Evolutionary conservation across 2,113 vertebrate genomes (phyloP).

Genomic region (Amphiprion ocellaris): DNA sequence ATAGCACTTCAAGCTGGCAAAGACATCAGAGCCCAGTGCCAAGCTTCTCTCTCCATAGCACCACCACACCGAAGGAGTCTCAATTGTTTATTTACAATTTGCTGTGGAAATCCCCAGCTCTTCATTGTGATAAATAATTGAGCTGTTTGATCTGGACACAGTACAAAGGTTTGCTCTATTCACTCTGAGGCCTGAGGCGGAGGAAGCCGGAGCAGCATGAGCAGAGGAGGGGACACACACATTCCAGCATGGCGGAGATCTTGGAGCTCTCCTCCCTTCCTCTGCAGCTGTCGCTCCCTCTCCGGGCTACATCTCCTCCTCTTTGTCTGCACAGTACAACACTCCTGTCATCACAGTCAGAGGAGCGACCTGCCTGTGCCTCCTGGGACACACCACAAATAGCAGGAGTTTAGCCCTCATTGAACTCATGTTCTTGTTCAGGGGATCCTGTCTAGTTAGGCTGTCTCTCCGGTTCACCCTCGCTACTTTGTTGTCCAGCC

Average conservation of each 20-base stretch:
- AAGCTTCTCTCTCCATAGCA: conserved; percentile 53
- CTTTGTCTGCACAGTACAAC: conserved; percentile 68
- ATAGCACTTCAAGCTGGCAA: conserved; percentile 68
- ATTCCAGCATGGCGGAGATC: conserved; percentile 62
- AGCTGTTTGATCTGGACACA: conserved; percentile 83
- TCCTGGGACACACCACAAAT: conserved; percentile 70
- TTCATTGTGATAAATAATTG: conserved; percentile 81
- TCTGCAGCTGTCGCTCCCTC: conserved; percentile 80
- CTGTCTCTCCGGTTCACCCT: conserved; percentile 68
- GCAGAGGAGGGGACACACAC: conserved; percentile 44
- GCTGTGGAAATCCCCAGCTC: conserved; percentile 79
- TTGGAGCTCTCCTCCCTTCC: conserved; percentile 76
- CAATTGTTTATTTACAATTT: conserved; percentile 85
- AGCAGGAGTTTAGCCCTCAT: conserved; percentile 79
- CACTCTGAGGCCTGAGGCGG: conserved; percentile 59
- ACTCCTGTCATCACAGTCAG: conserved; percentile 72
- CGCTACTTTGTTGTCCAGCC: conserved; percentile 66
- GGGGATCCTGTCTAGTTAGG: conserved; percentile 75
- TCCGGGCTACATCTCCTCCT: conserved; percentile 73
- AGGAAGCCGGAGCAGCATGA: conserved; percentile 74
- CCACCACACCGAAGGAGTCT: conserved; percentile 58
- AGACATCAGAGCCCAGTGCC: conserved; percentile 46
- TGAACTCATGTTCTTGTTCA: conserved; percentile 74
- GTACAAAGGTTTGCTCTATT: conserved; percentile 80
- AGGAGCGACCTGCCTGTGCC: conserved; percentile 68